Evolutionary conservation across 2,888 invertebrate genomes (phyloP), one percentile per base, ranked within the genome.

Genomic region (Apoderus coryli): DNA sequence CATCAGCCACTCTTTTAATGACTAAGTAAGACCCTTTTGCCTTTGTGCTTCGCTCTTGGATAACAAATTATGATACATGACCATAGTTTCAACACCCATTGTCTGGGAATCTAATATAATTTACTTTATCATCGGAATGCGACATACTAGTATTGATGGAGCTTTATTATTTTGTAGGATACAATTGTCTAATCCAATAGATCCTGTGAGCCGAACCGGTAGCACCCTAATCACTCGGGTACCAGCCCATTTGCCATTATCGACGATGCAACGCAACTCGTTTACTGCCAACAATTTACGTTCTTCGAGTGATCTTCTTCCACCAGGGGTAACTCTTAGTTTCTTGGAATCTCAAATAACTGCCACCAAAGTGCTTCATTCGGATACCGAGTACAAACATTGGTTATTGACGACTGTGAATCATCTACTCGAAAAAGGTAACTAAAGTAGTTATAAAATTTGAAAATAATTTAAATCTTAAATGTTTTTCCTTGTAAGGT

Each of bases 291-390:
- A 44, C 11, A n/a, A n/a, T n/a, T n/a, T n/a, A n/a, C n/a, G n/a
- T n/a, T n/a, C n/a, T n/a, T 42, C 44, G 15, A 48, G 48, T 14
- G 57, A 58, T 37, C 49, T 49, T 16, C 39, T 58, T 27, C 58
- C 60, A 14, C 49, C 57, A 6, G 64, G 63, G 24, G 69, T 69
- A 19, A 63, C 63, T 0, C 58, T 68, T 35, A 67, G 68, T 41
- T 72, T 70, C 59, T 59, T 79, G 23, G 86, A 88, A 53, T 69
- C 73, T 41, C 85, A 85, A 52, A 60, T 84, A 34, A 65, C 76
- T 14, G 65, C 76, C 30, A 71, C 79, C 34, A 61, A 70, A 29
- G 72, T 76, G 29, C 61, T 88, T 32, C 65, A 73, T 6, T 79
- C 82, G 3, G 50, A 71, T 0, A 54, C 63, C 2, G 86, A 88